Base-by-base conservation (phyloP, 2,797 vertebrate genomes). In the Ciconia nigra region DNA sequence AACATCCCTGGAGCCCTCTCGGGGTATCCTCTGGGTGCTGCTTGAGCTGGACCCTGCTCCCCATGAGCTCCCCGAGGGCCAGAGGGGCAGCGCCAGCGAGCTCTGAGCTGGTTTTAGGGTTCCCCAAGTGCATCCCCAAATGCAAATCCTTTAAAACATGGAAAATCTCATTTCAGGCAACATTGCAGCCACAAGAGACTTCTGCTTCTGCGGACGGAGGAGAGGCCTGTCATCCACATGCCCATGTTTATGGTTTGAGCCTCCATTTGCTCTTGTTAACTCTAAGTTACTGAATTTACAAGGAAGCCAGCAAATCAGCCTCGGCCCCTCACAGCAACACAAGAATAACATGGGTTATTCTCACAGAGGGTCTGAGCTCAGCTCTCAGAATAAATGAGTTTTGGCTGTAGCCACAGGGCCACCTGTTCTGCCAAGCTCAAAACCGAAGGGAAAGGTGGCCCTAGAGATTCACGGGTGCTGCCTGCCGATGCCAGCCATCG, bases 21-120 rank as follows among this genome's bases (percentile, higher is more conserved):
- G 0, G 76, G 37, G 9, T 28, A 52, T n/a, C 28, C 47, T 55
- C 46, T 1, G 5, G 11, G 18, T 70, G 59, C 44, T 88, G 55
- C 46, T 51, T 1, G 6, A 2, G 9, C 29, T 0, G 0, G 31
- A 47, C 24, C 11, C 31, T 2, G 4, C 29, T 76, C 29, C 25
- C 31, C 0, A 0, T 16, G 61, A n/a, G 19, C 51, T 70, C 18
- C n/a, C 20, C 0, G 1, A 21, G 52, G 16, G 9, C 37, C 62
- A 54, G 33, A 44, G 39, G 10, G 58, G 24, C 51, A 61, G 58
- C 62, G 18, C 58, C 1, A 1, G 12, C 41, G 58, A 82, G 19
- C 55, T 80, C 67, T 51, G 51, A 51, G 58, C 51, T 77, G 63
- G 7, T 37, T 69, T 47, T 58, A 33, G 61, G 28, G 20, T 29